phyloP scores from a whole-genome alignment of 2,888 invertebrate species.

The Ctena decussata region DNA sequence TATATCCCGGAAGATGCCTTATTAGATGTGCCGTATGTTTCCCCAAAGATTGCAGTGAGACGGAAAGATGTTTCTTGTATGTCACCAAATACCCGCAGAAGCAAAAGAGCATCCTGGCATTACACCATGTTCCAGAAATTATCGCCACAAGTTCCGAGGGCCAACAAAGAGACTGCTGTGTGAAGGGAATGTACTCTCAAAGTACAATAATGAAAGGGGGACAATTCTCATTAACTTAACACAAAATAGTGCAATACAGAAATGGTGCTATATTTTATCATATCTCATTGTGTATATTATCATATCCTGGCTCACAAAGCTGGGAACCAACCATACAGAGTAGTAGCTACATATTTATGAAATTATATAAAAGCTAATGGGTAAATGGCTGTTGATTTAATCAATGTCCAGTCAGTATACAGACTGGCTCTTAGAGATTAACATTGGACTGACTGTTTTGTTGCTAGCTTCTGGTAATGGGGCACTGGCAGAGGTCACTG shows the following conservation, averaged over 20 bases:
- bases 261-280: conserved; percentile 60
- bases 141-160: conserved; percentile 54
- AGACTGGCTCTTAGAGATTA: neutral
- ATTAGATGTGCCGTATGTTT: conserved; percentile 58
- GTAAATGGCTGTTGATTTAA: neutral
- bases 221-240: neutral
- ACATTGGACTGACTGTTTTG: neutral
- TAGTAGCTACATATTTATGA: neutral
- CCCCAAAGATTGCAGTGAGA: conserved; percentile 48
- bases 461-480: neutral
- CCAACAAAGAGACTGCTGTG: conserved; percentile 66
- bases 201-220: neutral
- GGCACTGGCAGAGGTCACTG: neutral
- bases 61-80: conserved; percentile 48
- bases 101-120: conserved; percentile 72
- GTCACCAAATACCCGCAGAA: conserved; percentile 62
- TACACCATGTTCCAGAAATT: conserved; percentile 68
- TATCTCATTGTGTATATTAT: neutral
- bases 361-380: neutral
- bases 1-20: conserved; percentile 38
- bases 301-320: neutral
- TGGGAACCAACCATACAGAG: neutral
- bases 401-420: neutral
- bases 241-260: conserved; percentile 64
- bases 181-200: neutral